These are phyloP conservation scores for Zaprionus taronus DNA, from an alignment of 1,140 invertebrate genomes.

Conservation along the genomic window DNA sequence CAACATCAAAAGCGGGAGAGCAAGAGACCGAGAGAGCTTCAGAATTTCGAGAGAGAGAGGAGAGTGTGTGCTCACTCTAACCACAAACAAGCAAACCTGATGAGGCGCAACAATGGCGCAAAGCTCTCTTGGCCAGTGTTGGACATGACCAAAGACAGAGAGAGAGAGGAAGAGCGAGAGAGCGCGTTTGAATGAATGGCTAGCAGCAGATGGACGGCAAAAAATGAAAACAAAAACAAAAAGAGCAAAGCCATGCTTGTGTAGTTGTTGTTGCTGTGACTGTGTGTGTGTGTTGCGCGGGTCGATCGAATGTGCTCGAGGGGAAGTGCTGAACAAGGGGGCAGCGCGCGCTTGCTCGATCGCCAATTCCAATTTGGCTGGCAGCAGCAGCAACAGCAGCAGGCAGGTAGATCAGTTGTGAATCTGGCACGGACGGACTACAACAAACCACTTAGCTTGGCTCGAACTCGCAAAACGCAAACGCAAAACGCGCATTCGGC, in stretches of 20 bases:
- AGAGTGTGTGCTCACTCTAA: background rate
- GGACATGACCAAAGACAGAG: constrained; percentile 17
- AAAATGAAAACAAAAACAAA: constrained; percentile 23
- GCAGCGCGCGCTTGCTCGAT: constrained; percentile 32
- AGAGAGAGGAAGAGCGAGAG: constrained; percentile 18
- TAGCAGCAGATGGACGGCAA: constrained; percentile 67
- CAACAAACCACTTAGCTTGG: constrained; percentile 78
- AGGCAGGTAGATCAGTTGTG: constrained; percentile 82
- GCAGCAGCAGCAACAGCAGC: constrained; percentile 59
- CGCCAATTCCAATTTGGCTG: constrained; percentile 64
- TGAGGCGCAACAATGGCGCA: constrained; percentile 2
- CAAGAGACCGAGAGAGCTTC: constrained; percentile 10
- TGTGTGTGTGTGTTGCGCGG: constrained; percentile 34
- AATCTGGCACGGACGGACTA: constrained; percentile 74
- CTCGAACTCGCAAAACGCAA: constrained; percentile 36
- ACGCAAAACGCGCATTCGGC: constrained; percentile 26
- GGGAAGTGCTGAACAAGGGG: background rate
- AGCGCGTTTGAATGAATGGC: constrained; percentile 61
- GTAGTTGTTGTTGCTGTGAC: constrained; percentile 47
- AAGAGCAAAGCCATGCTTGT: constrained; percentile 19
- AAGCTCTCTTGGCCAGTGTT: constrained; percentile 34
- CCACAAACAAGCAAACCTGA: constrained; percentile 18
- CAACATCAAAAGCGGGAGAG: constrained; percentile 12
- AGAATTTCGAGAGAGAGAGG: constrained; percentile 18
- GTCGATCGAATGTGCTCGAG: constrained; percentile 10